Evolutionary conservation across 2,888 invertebrate species (phyloP).

Genomic region (Rhimphoctona megacephalus): DNA sequence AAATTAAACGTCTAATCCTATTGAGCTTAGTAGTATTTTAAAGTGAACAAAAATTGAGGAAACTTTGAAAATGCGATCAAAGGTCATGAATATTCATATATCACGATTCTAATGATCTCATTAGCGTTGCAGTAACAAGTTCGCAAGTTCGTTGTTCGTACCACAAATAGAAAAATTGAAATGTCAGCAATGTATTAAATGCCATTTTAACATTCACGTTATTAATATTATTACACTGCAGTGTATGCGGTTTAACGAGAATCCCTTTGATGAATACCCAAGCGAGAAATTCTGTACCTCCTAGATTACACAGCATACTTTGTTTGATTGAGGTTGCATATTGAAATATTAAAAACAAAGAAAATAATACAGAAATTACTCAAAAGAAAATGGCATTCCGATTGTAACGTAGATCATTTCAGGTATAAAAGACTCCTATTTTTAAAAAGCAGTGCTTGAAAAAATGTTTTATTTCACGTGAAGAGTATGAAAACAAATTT

Average conservation of each 20-base stretch:
- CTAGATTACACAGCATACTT: conserved; percentile 16
- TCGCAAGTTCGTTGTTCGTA: not conserved
- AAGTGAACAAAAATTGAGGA: not conserved
- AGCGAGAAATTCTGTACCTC: conserved; percentile 39
- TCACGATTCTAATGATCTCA: not conserved
- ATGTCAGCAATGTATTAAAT: not conserved
- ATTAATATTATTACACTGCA: conserved; percentile 24
- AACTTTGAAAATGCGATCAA: not conserved
- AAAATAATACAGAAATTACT: not conserved
- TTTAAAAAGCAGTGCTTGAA: not conserved
- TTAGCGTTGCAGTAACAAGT: not conserved
- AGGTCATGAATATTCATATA: not conserved
- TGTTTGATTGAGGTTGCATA: conserved; percentile 38
- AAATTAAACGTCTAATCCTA: not conserved
- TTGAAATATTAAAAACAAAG: not conserved
- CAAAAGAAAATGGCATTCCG: not conserved
- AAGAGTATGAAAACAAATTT: not conserved
- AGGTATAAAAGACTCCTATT: not conserved
- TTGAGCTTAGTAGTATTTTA: not conserved
- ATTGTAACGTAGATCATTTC: not conserved
- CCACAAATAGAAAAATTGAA: not conserved
- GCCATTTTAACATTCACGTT: conserved; percentile 13
- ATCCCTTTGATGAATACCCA: conserved; percentile 60
- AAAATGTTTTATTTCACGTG: not conserved
- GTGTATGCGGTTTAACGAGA: conserved; percentile 44